These are phyloP conservation scores for Liasis olivaceus DNA, from an alignment of 2,797 vertebrate species.

Conservation along the genomic window DNA sequence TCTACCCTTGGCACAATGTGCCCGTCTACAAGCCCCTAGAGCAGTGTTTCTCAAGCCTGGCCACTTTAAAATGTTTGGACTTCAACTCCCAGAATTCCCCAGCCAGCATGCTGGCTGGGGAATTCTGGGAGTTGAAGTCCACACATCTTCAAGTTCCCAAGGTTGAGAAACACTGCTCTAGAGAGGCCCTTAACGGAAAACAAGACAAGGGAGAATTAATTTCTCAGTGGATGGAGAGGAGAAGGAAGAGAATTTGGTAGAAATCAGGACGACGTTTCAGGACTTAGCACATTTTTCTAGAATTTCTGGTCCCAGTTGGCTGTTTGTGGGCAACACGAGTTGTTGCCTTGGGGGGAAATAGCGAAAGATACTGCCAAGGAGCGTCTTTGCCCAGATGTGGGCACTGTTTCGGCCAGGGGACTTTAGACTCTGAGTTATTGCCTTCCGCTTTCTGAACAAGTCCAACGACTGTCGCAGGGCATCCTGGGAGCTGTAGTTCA, in stretches of 20 bases:
- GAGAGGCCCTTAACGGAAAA: slow-evolving; percentile 32
- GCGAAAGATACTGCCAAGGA: neutral
- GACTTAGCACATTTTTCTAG: neutral
- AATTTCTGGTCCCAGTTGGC: neutral
- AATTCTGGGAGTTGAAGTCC: too few relatives aligned
- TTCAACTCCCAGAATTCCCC: too few relatives aligned
- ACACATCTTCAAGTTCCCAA: too few relatives aligned
- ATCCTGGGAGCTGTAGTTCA: neutral
- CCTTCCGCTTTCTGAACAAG: neutral
- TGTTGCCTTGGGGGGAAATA: neutral
- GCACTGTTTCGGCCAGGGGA: neutral
- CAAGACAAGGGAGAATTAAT: slow-evolving; percentile 47
- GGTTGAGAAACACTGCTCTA: too few relatives aligned
- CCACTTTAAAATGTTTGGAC: too few relatives aligned
- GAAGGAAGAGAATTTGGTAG: neutral
- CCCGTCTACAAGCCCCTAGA: slow-evolving; percentile 4
- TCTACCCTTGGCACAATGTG: rapidly evolving
- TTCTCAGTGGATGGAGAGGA: slow-evolving; percentile 5
- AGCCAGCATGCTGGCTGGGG: too few relatives aligned
- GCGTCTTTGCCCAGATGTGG: neutral
- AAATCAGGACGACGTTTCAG: neutral
- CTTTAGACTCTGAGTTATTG: neutral
- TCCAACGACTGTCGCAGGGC: neutral
- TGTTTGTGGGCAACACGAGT: neutral
- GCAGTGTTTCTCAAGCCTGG: too few relatives aligned